A percentile compares a stretch with the other conserved stretches of the same genome.
Evolutionary conservation across 2,797 vertebrate species (phyloP).

Genomic region (Dipus sagitta): DNA sequence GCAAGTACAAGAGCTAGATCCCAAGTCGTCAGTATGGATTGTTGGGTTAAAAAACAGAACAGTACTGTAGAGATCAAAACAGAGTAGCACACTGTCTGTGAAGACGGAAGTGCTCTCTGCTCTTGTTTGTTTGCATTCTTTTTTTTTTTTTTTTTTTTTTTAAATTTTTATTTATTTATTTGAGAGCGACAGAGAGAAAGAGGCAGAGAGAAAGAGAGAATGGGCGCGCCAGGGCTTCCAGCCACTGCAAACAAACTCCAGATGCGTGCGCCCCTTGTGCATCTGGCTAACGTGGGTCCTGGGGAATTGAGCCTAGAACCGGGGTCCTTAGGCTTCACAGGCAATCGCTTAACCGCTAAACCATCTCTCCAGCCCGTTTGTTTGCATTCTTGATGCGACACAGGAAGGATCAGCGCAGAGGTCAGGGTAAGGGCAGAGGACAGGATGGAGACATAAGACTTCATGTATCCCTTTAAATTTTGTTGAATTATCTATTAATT

Average conservation of each 20-base stretch:
- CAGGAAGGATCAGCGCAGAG: neutral
- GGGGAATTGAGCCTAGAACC: no score
- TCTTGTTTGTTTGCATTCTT: slow-evolving; percentile 6
- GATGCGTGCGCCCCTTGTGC: no score
- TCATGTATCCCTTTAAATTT: neutral
- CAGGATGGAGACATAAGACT: neutral
- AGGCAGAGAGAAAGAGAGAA: no score
- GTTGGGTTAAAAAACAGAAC: neutral
- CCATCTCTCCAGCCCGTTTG: neutral
- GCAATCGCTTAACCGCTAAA: no score
- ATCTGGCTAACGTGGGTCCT: no score
- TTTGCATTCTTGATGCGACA: slow-evolving; percentile 17
- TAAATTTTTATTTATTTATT: no score
- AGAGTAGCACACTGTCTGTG: slow-evolving; percentile 6
- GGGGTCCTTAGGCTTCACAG: no score
- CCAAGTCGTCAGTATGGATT: neutral
- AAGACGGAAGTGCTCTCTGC: slow-evolving; percentile 12
- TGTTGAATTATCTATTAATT: slow-evolving; percentile 22
- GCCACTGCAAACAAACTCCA: no score
- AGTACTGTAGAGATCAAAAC: neutral
- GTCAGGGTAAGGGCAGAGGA: neutral
- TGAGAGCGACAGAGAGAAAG: no score
- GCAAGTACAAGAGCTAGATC: neutral
- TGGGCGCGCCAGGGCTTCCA: no score
- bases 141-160: no score